phyloP scores from a whole-genome alignment of 2,797 vertebrate species.

The Centroberyx gerrardi region DNA sequence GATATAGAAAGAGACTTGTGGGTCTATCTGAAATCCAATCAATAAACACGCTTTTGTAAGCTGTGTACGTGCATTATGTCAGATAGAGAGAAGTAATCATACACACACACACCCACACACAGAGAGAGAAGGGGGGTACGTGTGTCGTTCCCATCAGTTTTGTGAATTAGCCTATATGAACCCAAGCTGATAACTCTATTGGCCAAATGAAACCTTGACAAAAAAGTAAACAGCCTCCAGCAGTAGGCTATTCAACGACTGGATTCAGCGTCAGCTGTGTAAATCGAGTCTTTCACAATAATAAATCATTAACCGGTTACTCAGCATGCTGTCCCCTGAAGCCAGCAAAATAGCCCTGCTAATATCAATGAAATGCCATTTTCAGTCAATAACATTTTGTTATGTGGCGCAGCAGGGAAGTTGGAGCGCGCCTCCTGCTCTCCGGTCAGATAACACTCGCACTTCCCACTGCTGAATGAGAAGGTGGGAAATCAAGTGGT shows the following conservation, averaged over 20 bases:
- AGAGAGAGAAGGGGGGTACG: not conserved
- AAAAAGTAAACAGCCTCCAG: conserved; percentile 50
- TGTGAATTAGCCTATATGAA: conserved; percentile 31
- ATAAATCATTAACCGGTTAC: conserved; percentile 75
- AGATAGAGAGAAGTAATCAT: conserved; percentile 22
- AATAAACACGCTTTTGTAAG: conserved; percentile 1
- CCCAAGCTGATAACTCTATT: conserved; percentile 22
- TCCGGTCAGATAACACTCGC: conserved; percentile 74
- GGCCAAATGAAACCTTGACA: conserved; percentile 30
- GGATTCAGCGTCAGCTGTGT: conserved; percentile 58
- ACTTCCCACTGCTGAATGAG: conserved; percentile 75
- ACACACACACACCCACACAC: conserved; percentile 26
- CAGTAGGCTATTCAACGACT: not conserved
- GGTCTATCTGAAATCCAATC: not conserved
- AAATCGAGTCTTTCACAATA: conserved; percentile 72
- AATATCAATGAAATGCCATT: conserved; percentile 59
- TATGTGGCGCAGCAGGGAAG: conserved; percentile 63
- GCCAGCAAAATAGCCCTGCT: conserved; percentile 13
- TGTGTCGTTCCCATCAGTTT: conserved; percentile 12
- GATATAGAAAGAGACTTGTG: not conserved
- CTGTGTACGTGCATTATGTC: conserved; percentile 1
- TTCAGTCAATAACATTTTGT: conserved; percentile 57
- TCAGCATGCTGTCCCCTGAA: conserved; percentile 15
- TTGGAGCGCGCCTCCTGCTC: conserved; percentile 70
- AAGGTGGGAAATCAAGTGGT: conserved; percentile 75